Base-by-base conservation (phyloP, 2,888 invertebrate genomes). In the Melanargia galathea region DNA sequence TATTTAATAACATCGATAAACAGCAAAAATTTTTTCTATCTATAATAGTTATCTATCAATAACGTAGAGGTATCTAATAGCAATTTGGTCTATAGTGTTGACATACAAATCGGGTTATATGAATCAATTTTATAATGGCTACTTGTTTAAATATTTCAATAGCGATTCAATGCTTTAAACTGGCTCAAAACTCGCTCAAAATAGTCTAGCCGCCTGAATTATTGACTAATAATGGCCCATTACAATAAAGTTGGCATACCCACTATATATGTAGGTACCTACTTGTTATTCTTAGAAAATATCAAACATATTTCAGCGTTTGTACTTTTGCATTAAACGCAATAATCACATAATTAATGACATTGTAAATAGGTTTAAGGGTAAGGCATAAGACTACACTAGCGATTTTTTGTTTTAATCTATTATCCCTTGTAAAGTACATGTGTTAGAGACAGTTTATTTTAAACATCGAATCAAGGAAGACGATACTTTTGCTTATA, bases 171-270 rank as follows among this genome's bases (percentile, higher is more conserved):
- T 13, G 11, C 13, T 52, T 35, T 35, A 52, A 52, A 52, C 52
- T 52, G 33, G 35, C 13, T 52, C 52, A 52, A 52, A 52, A 52
- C 52, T 52, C 20, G 35, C 52, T 52, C 35, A 40, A 38, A 55
- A 55, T 55, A 24, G 16, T 40, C 16, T 24, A 64, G 54, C 57
- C 54, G 59, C 58, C 61, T 65, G 55, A 68, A 62, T 73, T 71
- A 74, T 77, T 74, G 73, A 70, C 68, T 69, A 74, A 71, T 77
- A 76, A 76, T 76, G 71, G 66, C 68, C 66, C 67, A 75, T 75
- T 77, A 73, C 72, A 71, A 73, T 75, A 72, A 76, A 73, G 57
- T 60, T 70, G 26, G 54, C 48, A 43, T 49, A 61, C n/a, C n/a
- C n/a, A n/a, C n/a, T n/a, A n/a, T n/a, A n/a, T n/a, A n/a, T n/a